These are phyloP conservation scores for Luehdorfia chinensis DNA, from an alignment of 1,140 invertebrate species.

Conservation along the genomic window DNA sequence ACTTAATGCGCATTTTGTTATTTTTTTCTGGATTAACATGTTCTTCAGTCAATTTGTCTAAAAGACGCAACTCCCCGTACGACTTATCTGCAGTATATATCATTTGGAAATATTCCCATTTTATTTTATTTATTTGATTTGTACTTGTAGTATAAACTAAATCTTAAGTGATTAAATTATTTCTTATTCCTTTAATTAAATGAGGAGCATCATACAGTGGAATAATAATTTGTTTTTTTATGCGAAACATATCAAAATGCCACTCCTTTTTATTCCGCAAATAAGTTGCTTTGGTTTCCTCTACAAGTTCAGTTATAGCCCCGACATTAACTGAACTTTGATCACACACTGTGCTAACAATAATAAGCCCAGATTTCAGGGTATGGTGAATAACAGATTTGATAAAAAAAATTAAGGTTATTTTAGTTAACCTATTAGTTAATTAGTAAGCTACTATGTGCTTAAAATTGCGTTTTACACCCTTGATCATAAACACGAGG, in stretches of 20 bases:
- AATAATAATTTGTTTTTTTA: constrained; percentile 21
- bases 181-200: constrained; percentile 29
- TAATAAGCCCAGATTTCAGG: not conserved
- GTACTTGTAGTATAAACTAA: too few species aligned
- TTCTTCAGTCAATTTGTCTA: constrained; percentile 30
- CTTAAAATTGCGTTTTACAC: not conserved
- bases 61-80: not conserved
- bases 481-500: not conserved
- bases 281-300: constrained; percentile 19
- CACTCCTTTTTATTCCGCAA: constrained; percentile 17
- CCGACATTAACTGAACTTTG: constrained; percentile 29
- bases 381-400: not conserved
- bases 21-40: constrained; percentile 27
- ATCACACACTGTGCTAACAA: constrained; percentile 18
- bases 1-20: constrained; percentile 35
- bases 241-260: constrained; percentile 16
- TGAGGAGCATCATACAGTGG: constrained; percentile 30
- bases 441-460: not conserved
- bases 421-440: not conserved
- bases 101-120: too few species aligned
- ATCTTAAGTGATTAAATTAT: too few species aligned
- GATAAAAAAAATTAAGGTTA: not conserved
- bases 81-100: not conserved
- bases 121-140: too few species aligned
- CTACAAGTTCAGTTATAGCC: constrained; percentile 23